Evolutionary conservation across 2,113 vertebrate species (phyloP), one percentile per base, ranked within the genome.

Genomic region (Oreochromis niloticus): DNA sequence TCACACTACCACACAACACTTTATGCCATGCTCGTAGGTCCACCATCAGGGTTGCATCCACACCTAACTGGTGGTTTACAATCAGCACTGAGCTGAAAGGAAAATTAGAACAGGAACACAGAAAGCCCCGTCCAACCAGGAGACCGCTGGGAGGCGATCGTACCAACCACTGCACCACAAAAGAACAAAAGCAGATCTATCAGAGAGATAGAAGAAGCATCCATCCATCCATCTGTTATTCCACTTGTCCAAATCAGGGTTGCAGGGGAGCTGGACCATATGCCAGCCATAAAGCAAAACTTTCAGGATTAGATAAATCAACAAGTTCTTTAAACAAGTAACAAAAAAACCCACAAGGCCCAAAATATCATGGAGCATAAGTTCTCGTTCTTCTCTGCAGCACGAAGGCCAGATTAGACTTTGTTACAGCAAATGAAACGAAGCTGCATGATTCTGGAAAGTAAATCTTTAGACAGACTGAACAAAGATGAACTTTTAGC

Each of bases 301-400:
- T 36, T 63, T 63, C 41, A 73, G 8, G 22, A 46, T 27, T 73
- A 16, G 22, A 6, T 73, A 43, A 59, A 22, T 54, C 56, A 57
- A 14, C 56, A 68, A 27, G 13, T 73, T 73, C 22, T 16, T 73
- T 22, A 43, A 71, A 73, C 46, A 27, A 27, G 9, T 17, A 10
- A 46, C 5, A 46, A 46, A 30, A n/a, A 4, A 1, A 2, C 0
- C 13, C 12, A 46, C 22, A 43, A 27, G n/a, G 13, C 39, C 24
- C 41, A 75, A 48, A 75, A 17, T 16, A 46, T 43, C 68, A 43
- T 73, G 8, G 24, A 48, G 48, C 27, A 48, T 46, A 48, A 11
- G 9, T 50, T 75, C 24, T 12, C 3, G 10, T 27, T 48, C 16
- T 48, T 73, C 4, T 48, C 39, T 71, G 13, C 8, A 27, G 39